Conservation (phyloP, 2,797 vertebrate species). For the Vipera ursinii region DNA sequence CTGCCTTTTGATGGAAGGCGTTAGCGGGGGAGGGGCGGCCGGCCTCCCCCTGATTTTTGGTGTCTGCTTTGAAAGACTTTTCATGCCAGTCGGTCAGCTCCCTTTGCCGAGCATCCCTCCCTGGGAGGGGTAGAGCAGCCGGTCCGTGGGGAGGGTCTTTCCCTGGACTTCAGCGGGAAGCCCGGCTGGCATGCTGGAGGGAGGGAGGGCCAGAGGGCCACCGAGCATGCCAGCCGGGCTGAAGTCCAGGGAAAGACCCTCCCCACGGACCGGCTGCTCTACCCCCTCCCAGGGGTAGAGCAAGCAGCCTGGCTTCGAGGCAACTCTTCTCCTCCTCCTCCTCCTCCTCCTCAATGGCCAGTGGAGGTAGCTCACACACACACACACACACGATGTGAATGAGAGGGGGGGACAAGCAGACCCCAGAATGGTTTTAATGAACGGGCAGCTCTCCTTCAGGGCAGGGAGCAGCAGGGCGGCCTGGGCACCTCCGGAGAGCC, state of each 20-base stretch:
- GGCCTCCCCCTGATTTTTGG: background rate
- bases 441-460: background rate
- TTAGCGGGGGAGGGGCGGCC: background rate
- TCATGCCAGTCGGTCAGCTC: background rate
- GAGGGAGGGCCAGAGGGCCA: background rate
- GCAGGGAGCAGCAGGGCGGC: background rate
- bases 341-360: background rate
- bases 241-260: background rate
- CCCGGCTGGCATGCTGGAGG: background rate
- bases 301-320: background rate
- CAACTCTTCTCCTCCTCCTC: too few relatives aligned
- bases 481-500: background rate
- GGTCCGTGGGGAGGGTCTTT: too few relatives aligned
- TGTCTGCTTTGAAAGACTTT: background rate
- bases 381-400: background rate
- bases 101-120: background rate
- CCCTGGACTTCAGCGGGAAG: background rate
- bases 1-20: background rate
- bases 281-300: background rate
- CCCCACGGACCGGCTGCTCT: background rate
- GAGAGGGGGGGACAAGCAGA: background rate
- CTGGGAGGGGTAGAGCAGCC: too few relatives aligned
- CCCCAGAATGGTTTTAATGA: background rate
- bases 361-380: background rate
- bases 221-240: background rate